Evolutionary conservation across 2,888 invertebrate species (phyloP).

Genomic region (Nemapogon koenigi): DNA sequence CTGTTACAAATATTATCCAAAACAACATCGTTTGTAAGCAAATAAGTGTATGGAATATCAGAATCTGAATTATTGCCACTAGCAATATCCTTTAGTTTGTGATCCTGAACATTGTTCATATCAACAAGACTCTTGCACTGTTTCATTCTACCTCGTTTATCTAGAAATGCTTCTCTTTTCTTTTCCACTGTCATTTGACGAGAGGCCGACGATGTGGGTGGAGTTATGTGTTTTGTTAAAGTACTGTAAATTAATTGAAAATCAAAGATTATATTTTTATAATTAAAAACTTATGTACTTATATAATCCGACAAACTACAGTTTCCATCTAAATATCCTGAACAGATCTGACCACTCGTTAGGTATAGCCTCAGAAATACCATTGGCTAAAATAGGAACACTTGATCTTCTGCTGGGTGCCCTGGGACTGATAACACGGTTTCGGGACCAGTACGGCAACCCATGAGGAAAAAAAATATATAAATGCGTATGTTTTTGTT

Average conservation of each 20-base stretch:
- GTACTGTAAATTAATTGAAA: conserved; percentile 69
- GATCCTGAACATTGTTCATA: conserved; percentile 39
- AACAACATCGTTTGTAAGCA: conserved; percentile 42
- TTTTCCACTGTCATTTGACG: conserved; percentile 34
- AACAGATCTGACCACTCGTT: no score
- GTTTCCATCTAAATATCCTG: no score
- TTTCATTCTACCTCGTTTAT: conserved; percentile 45
- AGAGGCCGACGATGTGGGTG: conserved; percentile 55
- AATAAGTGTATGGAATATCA: conserved; percentile 48
- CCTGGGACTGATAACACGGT: no score
- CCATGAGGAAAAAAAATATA: no score
- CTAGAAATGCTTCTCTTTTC: conserved; percentile 44
- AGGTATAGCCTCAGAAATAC: no score
- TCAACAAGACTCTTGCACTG: conserved; percentile 44
- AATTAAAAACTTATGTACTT: no score
- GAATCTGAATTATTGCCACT: conserved; percentile 42
- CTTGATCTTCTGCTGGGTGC: no score
- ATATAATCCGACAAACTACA: no score
- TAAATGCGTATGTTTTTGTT: no score
- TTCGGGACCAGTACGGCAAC: no score
- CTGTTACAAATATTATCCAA: conserved; percentile 43
- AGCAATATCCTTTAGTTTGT: conserved; percentile 31
- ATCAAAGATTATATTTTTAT: no score
- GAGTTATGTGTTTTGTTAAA: conserved; percentile 73
- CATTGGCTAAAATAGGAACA: no score